Conservation (phyloP, 2,113 vertebrate genomes). For the Phoxinus phoxinus region DNA sequence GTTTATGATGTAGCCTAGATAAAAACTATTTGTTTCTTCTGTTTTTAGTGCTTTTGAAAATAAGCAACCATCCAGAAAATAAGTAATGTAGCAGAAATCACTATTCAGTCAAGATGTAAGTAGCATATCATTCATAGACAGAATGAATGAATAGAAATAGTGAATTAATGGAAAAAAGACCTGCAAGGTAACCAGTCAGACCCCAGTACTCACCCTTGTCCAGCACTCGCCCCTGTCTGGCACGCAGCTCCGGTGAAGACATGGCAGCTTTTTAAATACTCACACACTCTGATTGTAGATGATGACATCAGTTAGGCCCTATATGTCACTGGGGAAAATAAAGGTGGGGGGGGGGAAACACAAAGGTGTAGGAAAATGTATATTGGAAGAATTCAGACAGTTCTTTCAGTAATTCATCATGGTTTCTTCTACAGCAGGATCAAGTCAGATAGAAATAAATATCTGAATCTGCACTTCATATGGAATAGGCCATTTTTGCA, state of each 20-base stretch:
- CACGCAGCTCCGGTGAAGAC: neutral
- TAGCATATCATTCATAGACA: neutral
- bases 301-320: neutral
- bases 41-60: neutral
- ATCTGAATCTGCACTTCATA: no score
- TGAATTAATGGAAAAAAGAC: neutral
- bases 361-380: neutral
- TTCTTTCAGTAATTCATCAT: no score
- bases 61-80: neutral
- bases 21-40: neutral
- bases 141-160: no score
- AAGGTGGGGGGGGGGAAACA: neutral
- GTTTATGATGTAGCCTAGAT: neutral
- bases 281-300: neutral
- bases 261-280: constrained; percentile 7
- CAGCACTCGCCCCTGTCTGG: neutral
- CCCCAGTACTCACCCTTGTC: neutral
- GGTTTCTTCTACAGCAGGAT: no score
- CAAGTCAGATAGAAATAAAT: no score
- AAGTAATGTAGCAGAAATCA: neutral
- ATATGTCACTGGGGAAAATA: neutral
- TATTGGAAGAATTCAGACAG: neutral
- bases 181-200: neutral
- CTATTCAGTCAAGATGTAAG: neutral
- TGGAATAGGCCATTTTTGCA: no score